phyloP scores from a whole-genome alignment of 2,113 vertebrate species.

The Acinonyx jubatus region DNA sequence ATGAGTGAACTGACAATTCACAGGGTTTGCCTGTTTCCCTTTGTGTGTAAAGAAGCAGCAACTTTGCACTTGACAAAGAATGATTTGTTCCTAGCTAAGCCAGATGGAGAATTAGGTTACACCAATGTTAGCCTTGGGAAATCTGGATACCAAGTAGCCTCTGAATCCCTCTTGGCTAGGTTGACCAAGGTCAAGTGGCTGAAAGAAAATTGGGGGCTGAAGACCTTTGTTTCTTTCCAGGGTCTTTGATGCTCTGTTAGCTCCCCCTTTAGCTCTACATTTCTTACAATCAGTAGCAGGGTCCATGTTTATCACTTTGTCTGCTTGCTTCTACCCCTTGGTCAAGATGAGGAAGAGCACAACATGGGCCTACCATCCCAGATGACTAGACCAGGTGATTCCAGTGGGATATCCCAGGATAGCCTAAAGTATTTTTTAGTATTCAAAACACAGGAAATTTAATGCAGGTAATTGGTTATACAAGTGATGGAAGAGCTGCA shows the following conservation, averaged over 20 bases:
- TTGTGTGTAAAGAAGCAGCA: neutral
- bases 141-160: neutral
- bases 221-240: neutral
- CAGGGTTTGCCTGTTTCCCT: neutral
- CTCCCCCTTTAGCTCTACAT: neutral
- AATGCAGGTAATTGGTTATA: neutral
- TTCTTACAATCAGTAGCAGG: neutral
- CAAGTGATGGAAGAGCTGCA: neutral
- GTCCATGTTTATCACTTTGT: neutral
- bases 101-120: neutral
- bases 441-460: neutral
- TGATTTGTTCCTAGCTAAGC: neutral
- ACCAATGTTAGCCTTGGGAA: neutral
- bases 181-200: neutral
- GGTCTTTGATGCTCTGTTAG: neutral
- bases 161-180: neutral
- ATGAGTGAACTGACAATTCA: neutral
- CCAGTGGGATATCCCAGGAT: neutral
- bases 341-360: neutral
- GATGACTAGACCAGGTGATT: neutral
- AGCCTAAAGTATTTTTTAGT: neutral
- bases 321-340: neutral
- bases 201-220: neutral
- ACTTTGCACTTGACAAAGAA: slow-evolving; percentile 36
- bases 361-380: neutral